Evolutionary conservation across 1,140 invertebrate genomes (phyloP).

Genomic region (Heliothis virescens): DNA sequence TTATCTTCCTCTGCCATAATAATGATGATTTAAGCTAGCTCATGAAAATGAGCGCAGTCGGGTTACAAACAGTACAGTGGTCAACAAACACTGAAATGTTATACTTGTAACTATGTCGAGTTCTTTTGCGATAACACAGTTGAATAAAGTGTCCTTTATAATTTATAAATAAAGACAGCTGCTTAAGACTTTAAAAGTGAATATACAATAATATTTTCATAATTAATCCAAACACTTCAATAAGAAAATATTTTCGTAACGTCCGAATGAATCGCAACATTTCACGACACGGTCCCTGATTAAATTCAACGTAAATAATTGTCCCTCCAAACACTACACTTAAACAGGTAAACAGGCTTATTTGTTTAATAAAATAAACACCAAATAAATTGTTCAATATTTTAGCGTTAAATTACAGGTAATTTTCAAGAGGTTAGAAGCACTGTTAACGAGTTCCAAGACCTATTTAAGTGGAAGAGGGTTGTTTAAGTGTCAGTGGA

Average conservation of each 20-base stretch:
- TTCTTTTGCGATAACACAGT: no score
- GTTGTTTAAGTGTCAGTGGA: constrained; percentile 38
- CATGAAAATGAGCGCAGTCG: no score
- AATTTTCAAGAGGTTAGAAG: constrained; percentile 2
- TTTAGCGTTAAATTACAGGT: constrained; percentile 16
- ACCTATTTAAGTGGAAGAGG: constrained; percentile 28
- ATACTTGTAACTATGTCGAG: no score
- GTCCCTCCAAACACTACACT: constrained; percentile 12
- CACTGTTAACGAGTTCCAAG: constrained; percentile 31
- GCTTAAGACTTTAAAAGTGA: no score
- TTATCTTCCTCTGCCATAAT: background rate
- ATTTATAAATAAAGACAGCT: no score
- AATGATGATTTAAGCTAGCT: no score
- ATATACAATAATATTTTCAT: no score
- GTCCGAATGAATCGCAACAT: background rate
- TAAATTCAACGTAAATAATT: constrained; percentile 19
- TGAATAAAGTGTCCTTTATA: no score
- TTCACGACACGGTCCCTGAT: constrained; percentile 1
- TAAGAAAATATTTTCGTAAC: background rate
- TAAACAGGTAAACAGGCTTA: constrained; percentile 5
- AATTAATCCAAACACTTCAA: no score
- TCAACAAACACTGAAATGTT: no score
- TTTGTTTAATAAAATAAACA: constrained; percentile 8
- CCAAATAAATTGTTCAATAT: background rate
- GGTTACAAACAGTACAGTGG: no score